Conservation (phyloP, 2,113 vertebrate genomes). For the Phasianus colchicus region DNA sequence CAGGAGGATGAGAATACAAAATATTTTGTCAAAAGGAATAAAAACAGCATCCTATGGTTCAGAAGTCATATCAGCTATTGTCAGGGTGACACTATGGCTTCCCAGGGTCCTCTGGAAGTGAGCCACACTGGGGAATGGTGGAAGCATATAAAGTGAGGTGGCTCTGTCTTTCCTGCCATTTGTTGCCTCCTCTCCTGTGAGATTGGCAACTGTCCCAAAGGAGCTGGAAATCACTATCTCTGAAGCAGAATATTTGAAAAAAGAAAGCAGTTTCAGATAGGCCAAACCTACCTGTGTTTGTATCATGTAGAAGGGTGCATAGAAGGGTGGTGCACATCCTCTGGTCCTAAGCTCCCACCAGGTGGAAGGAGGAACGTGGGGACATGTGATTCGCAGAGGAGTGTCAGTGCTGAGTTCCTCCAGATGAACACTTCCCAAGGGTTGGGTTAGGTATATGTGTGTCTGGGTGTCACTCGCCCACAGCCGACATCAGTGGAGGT, state of each 20-base stretch:
- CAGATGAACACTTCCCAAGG: background rate
- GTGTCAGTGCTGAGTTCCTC: background rate
- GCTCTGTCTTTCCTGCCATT: background rate
- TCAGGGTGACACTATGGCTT: background rate
- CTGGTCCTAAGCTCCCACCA: accelerated
- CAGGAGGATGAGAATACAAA: background rate
- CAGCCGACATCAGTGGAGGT: background rate
- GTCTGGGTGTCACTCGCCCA: background rate
- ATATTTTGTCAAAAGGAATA: background rate
- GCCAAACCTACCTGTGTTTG: background rate
- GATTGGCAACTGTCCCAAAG: background rate
- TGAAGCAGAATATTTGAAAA: background rate
- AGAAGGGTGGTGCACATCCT: background rate
- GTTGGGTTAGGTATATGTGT: background rate
- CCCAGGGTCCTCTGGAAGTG: background rate
- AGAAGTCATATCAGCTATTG: background rate
- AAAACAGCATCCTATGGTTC: background rate
- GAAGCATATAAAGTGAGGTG: background rate
- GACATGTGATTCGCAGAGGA: background rate
- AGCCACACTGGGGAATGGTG: background rate
- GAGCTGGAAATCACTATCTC: background rate
- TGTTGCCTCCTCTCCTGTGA: background rate
- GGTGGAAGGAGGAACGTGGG: background rate
- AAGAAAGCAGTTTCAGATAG: background rate
- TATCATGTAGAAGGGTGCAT: accelerated